Conservation (phyloP, 2,797 vertebrate species). For the Rallus crepitans region DNA sequence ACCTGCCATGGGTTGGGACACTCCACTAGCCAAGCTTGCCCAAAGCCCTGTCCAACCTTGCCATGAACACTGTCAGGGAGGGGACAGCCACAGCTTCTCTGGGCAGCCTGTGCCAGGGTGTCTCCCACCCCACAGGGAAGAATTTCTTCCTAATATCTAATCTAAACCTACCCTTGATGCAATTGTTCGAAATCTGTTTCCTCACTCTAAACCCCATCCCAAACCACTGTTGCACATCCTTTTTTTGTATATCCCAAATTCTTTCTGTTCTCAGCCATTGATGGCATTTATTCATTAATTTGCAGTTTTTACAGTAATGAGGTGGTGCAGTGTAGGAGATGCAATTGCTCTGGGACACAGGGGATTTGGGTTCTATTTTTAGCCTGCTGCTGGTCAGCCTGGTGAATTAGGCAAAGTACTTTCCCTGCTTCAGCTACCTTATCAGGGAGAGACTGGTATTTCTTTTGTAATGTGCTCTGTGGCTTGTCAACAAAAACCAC, state of each 20-base stretch:
- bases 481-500: not conserved
- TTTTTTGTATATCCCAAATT: not conserved
- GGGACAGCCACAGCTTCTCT: not conserved
- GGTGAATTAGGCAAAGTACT: not conserved
- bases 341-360: not conserved
- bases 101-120: not conserved
- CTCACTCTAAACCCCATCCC: not conserved
- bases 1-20: not conserved
- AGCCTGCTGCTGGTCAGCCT: not conserved
- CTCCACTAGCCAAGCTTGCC: not conserved
- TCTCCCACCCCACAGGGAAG: not conserved
- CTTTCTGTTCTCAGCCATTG: not conserved
- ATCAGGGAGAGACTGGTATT: not conserved
- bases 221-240: not conserved
- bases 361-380: not conserved
- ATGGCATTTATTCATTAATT: not conserved
- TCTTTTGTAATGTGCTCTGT: slow-evolving; percentile 12
- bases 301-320: not conserved
- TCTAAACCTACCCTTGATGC: not conserved
- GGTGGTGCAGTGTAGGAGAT: not conserved
- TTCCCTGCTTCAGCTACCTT: not conserved
- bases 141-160: not conserved
- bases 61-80: not conserved
- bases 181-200: not conserved
- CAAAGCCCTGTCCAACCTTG: not conserved